Percentiles rank a stretch among this genome's conserved stretches.
These are phyloP conservation scores for Nasonia giraulti DNA, from an alignment of 1,140 invertebrate genomes.

Conservation along the genomic window DNA sequence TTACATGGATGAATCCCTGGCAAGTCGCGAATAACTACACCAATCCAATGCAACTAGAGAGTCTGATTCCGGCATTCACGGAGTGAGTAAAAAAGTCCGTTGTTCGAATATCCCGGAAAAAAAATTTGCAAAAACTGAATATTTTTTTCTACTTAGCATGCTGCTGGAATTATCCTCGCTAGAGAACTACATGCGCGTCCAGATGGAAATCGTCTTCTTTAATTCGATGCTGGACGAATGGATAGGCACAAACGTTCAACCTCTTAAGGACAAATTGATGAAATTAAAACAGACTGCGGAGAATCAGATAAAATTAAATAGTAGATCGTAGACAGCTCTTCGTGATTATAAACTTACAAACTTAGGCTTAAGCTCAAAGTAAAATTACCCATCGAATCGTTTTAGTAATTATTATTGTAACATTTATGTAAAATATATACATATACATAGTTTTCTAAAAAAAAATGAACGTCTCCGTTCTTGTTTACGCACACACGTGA, in stretches of 20 bases:
- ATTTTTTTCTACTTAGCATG: constrained; percentile 69
- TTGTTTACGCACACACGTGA: neutral
- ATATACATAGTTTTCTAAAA: constrained; percentile 33
- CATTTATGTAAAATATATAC: constrained; percentile 32
- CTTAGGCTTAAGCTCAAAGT: neutral
- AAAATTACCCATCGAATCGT: neutral
- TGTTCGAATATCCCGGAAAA: constrained; percentile 14
- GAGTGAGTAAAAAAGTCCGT: constrained; percentile 69
- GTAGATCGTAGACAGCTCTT: constrained; percentile 53
- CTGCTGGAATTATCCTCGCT: constrained; percentile 74
- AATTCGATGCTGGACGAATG: constrained; percentile 75
- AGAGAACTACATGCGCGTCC: constrained; percentile 74
- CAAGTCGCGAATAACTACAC: constrained; percentile 79
- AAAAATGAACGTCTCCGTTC: neutral
- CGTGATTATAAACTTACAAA: constrained; percentile 38
- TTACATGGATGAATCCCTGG: constrained; percentile 83
- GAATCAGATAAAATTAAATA: constrained; percentile 72
- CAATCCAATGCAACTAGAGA: constrained; percentile 80
- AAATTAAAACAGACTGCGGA: constrained; percentile 75
- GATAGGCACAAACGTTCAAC: constrained; percentile 75
- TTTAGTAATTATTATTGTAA: constrained; percentile 1
- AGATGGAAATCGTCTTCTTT: constrained; percentile 75
- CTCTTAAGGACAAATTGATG: constrained; percentile 73
- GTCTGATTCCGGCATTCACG: constrained; percentile 74
- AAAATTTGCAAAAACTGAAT: neutral